A percentile compares a stretch with the other conserved stretches of the same genome.
Evolutionary conservation across 2,797 vertebrate genomes (phyloP).

Genomic region (Percopsis omiscomaycus): DNA sequence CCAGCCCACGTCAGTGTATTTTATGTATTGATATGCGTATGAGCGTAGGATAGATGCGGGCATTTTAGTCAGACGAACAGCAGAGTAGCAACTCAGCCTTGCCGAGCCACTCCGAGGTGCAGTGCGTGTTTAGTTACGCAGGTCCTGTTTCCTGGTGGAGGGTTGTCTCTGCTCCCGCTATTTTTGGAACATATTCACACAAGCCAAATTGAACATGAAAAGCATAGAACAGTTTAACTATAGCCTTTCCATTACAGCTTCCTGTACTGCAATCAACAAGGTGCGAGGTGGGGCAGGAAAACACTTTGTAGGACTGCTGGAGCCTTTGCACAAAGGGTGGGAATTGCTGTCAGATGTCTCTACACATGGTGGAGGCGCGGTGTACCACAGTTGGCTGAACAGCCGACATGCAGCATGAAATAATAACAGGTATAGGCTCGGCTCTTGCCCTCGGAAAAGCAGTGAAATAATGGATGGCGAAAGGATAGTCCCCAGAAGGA

Average conservation of each 20-base stretch:
- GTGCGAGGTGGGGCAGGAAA: neutral
- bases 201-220: conserved; percentile 16
- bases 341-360: neutral
- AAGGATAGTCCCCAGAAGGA: too few relatives aligned
- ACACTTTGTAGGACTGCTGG: neutral
- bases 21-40: conserved; percentile 10
- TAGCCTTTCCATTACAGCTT: conserved; percentile 27
- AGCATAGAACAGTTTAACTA: conserved; percentile 15
- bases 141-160: conserved; percentile 58
- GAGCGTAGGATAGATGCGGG: conserved; percentile 1
- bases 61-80: conserved; percentile 16
- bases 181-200: conserved; percentile 36
- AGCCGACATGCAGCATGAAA: neutral
- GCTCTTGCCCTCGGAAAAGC: too few relatives aligned
- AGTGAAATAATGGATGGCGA: too few relatives aligned
- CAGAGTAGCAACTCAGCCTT: conserved; percentile 13
- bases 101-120: conserved; percentile 19
- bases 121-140: conserved; percentile 43
- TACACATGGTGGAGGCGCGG: neutral
- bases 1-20: neutral
- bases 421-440: neutral
- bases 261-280: conserved; percentile 56
- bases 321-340: neutral
- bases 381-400: neutral
- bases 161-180: conserved; percentile 14